phyloP scores from a whole-genome alignment of 2,113 vertebrate genomes.

The Ranitomeya variabilis region DNA sequence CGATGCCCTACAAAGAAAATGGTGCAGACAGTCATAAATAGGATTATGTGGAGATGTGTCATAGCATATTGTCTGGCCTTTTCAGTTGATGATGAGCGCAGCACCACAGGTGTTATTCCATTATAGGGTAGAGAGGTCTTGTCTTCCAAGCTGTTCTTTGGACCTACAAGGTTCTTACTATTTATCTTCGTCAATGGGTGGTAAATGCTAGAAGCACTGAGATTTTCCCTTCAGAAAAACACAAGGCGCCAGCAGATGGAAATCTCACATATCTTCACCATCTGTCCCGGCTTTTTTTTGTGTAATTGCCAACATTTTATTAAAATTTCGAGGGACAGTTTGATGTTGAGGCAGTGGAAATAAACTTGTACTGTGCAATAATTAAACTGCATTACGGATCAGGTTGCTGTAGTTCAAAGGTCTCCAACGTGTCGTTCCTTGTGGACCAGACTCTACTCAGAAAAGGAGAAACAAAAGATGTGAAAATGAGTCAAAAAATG shows the following conservation, averaged over 20 bases:
- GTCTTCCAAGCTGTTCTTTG: slow-evolving; percentile 8
- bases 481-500: too few species aligned
- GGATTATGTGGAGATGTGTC: slow-evolving; percentile 5
- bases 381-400: neutral
- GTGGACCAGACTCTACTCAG: neutral
- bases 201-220: neutral
- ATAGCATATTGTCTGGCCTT: neutral
- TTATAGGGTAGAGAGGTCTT: neutral
- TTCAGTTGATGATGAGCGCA: neutral
- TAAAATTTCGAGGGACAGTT: neutral
- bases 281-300: neutral
- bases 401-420: neutral
- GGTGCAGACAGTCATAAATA: neutral
- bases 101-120: slow-evolving; percentile 7
- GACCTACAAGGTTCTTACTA: neutral
- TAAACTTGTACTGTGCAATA: neutral
- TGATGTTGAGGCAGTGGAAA: neutral
- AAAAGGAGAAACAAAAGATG: too few species aligned
- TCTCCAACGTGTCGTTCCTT: neutral
- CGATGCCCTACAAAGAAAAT: neutral
- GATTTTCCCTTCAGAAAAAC: slow-evolving; percentile 4
- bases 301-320: slow-evolving; percentile 3
- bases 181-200: slow-evolving; percentile 10
- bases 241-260: slow-evolving; percentile 11
- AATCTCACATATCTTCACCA: neutral